Base-by-base conservation (phyloP, 2,113 vertebrate genomes). In the Xyliphius kryptos region DNA sequence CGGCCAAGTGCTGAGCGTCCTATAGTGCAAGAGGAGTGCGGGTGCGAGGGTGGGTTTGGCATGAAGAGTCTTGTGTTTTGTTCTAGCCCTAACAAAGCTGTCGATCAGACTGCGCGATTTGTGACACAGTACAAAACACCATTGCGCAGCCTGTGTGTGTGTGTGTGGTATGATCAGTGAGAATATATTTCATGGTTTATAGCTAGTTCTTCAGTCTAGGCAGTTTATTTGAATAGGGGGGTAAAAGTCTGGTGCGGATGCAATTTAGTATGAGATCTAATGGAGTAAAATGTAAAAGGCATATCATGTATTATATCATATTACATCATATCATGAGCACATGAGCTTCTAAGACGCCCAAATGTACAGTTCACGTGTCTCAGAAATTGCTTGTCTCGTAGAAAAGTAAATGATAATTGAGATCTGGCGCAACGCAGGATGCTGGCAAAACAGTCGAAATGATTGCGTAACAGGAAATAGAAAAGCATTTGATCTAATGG, bases 11-110 rank as follows among this genome's bases (percentile, higher is more conserved):
- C 63, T 61, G 59, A 48, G n/a, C n/a, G 58, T 49, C 60, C 14
- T 66, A 44, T 68, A 71, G 58, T 69, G 63, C 66, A 66, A 61
- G 50, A 65, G 40, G 15, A 61, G 56, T 49, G 58, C 26, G n/a
- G n/a, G n/a, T n/a, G 44, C 6, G 53, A 62, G 66, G 36, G 60
- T 16, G 14, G 54, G 41, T 72, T 73, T 65, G 67, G 67, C 56
- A 47, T 61, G 68, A 56, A 56, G 51, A 22, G 41, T 3, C 47
- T 36, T 13, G 4, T 44, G 14, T 57, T 50, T 58, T 13, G 36
- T 52, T 69, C 58, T 69, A 66, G 67, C 63, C 63, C 67, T 70
- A 72, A 48, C 53, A 71, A 65, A 61, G 54, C 61, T 50, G 14
- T 56, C 38, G 6, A 2, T 36, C 15, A 53, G 46, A 36, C 19